Percentiles rank a stretch among this genome's conserved stretches.
phyloP scores from a whole-genome alignment of 2,888 invertebrate genomes.

The Dendrolimus pini region DNA sequence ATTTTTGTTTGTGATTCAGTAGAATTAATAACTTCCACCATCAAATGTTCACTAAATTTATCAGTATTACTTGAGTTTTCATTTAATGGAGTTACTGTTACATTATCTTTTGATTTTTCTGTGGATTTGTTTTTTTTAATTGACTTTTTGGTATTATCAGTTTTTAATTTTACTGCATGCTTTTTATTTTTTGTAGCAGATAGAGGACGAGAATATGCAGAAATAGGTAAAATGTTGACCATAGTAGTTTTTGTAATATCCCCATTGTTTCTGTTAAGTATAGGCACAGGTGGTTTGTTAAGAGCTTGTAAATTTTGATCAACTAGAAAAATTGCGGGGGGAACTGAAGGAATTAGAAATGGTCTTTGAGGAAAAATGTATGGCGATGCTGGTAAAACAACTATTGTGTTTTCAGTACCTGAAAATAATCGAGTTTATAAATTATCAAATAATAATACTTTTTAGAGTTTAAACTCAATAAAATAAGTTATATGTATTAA shows the following conservation, averaged over 20 bases:
- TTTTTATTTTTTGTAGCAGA: slow-evolving; percentile 55
- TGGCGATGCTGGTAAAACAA: slow-evolving; percentile 60
- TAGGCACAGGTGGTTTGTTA: slow-evolving; percentile 44
- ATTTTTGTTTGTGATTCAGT: background rate
- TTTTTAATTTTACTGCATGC: slow-evolving; percentile 37
- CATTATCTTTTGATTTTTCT: slow-evolving; percentile 1
- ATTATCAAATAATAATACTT: too few species aligned
- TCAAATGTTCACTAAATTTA: background rate
- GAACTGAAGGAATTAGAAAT: slow-evolving; percentile 51
- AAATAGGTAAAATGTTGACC: slow-evolving; percentile 69
- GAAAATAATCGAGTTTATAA: slow-evolving; percentile 22
- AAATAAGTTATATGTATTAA: too few species aligned
- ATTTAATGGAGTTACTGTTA: slow-evolving; percentile 54
- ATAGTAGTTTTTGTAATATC: slow-evolving; percentile 68
- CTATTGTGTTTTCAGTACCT: slow-evolving; percentile 58
- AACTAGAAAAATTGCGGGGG: slow-evolving; percentile 58
- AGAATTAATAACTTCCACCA: slow-evolving; percentile 1
- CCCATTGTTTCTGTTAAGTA: slow-evolving; percentile 47
- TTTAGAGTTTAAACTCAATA: too few species aligned
- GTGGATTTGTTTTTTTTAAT: slow-evolving; percentile 26
- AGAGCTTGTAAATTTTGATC: slow-evolving; percentile 51
- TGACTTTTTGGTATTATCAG: slow-evolving; percentile 25
- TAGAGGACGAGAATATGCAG: slow-evolving; percentile 63
- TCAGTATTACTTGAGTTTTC: background rate
- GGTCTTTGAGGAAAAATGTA: slow-evolving; percentile 66